Base-by-base conservation (phyloP, 1,140 invertebrate species). In the Listronotus bonariensis region DNA sequence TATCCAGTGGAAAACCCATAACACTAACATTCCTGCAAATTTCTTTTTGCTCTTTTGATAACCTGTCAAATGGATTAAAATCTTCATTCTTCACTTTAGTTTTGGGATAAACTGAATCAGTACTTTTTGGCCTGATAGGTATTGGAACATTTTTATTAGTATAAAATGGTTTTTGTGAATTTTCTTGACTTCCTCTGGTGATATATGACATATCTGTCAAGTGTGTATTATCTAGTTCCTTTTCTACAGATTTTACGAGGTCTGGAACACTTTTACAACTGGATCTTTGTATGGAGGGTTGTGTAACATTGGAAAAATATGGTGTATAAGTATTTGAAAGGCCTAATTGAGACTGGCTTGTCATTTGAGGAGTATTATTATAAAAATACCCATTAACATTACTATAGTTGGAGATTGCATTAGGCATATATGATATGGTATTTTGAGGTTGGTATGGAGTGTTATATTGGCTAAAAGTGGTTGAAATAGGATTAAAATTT, bases 1-100 rank as follows among this genome's bases (percentile, higher is more conserved):
- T 84, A n/a, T 87, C 83, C 59, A 89, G 75, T 0, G 89, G 85
- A 79, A 96, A 96, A 2, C 93, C 93, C 92, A 96, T 96, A 49
- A 86, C 84, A 71, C 84, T 87, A 18, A 94, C 86, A 42, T 87
- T 85, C 65, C 86, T 82, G 34, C 87, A 90, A 67, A 93, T 80
- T 45, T 81, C 82, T 75, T 90, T 87, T 53, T 86, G 81, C 53
- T 84, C 80, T 14, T 80, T 76, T 9, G 82, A 75, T 65, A 92
- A 79, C 56, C 82, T 82, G 43, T 80, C 66, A 75, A 83, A 88
- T 26, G 85, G 85, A 78, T 82, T 61, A 20, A 45, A 43, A 43
- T 46, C n/a, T 4, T 41, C 55, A 15, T 65, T 40, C 42, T 65
- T 68, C 17, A 52, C 56, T 62, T 72, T 68, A 6, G 55, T 31